These are phyloP conservation scores for Triops longicaudatus DNA, from an alignment of 1,140 invertebrate species.

Conservation along the genomic window DNA sequence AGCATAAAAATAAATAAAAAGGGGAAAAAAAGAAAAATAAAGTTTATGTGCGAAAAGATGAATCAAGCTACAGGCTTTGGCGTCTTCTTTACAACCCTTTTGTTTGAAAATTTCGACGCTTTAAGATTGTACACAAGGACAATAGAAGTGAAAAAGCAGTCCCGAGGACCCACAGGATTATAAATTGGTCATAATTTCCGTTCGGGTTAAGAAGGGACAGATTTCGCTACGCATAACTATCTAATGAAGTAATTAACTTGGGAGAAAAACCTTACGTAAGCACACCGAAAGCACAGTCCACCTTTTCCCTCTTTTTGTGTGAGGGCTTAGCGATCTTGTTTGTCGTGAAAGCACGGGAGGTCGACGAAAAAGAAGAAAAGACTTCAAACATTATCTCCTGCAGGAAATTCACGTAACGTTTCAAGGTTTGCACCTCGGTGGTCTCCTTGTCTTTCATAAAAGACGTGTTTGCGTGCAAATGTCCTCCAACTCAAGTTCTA, in stretches of 20 bases:
- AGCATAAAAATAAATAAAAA: neutral
- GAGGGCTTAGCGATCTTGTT: neutral
- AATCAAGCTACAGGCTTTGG: no score
- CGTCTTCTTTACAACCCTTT: no score
- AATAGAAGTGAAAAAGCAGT: neutral
- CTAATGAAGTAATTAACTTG: neutral
- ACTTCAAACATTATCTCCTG: neutral
- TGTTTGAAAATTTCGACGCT: no score
- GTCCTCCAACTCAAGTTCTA: neutral
- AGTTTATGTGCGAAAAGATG: neutral
- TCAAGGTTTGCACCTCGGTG: slow-evolving; percentile 14
- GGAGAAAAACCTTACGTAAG: neutral
- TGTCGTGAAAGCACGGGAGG: slow-evolving; percentile 6
- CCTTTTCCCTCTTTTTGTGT: neutral
- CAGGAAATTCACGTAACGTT: neutral
- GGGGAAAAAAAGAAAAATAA: neutral
- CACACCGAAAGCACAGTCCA: neutral
- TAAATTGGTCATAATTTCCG: neutral
- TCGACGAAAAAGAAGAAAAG: neutral
- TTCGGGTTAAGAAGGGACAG: neutral
- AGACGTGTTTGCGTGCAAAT: slow-evolving; percentile 11
- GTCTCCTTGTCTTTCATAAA: slow-evolving; percentile 2
- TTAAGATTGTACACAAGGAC: neutral
- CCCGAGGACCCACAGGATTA: neutral
- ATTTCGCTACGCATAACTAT: neutral